Evolutionary conservation across 2,113 vertebrate genomes (phyloP).

Genomic region (Accipiter cooperii): DNA sequence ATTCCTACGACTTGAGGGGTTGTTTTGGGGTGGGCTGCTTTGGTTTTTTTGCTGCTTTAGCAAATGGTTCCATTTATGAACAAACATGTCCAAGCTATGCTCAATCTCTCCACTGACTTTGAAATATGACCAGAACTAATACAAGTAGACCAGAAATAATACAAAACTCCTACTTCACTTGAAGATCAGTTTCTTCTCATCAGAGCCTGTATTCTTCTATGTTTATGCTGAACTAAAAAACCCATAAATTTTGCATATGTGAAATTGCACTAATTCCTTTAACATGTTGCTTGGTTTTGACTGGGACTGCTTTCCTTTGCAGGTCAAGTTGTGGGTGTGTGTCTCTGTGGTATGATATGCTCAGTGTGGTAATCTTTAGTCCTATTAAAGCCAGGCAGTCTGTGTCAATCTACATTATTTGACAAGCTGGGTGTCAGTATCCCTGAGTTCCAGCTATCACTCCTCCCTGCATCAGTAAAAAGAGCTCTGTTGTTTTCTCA

Average conservation of each 20-base stretch:
- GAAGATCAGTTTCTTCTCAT: background rate
- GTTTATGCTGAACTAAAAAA: background rate
- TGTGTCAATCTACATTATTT: background rate
- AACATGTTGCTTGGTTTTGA: background rate
- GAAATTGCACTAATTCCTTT: background rate
- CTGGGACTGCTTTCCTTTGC: background rate
- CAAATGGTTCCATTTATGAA: background rate
- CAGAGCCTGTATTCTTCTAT: background rate
- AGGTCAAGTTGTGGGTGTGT: background rate
- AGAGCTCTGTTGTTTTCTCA: background rate
- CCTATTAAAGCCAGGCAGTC: background rate
- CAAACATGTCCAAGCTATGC: background rate
- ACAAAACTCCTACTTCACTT: background rate
- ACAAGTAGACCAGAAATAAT: background rate
- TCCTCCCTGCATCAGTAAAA: background rate
- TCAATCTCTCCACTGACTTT: background rate
- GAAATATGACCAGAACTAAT: background rate
- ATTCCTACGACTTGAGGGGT: background rate
- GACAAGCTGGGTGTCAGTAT: background rate
- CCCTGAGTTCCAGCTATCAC: background rate
- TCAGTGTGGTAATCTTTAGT: background rate
- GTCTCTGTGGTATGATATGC: background rate
- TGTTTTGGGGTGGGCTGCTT: constrained; percentile 8
- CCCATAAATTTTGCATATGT: background rate
- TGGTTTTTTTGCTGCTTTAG: background rate